phyloP scores from a whole-genome alignment of 2,113 vertebrate genomes.

The Alligator sinensis region DNA sequence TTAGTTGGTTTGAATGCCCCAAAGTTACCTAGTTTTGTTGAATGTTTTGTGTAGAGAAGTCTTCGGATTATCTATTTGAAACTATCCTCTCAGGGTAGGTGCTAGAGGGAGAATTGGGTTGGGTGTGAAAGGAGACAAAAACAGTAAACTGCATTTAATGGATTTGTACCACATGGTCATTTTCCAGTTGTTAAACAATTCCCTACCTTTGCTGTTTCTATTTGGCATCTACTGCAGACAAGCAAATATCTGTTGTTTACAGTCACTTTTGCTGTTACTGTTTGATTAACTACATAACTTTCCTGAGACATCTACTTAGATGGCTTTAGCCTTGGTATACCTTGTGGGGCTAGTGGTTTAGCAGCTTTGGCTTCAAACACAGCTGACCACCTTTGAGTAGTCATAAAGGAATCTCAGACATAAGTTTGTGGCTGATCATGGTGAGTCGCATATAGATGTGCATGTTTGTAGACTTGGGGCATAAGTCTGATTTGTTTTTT shows the following conservation, averaged over 20 bases:
- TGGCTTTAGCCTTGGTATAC: no score
- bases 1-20: not conserved
- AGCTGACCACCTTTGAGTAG: no score
- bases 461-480: not conserved
- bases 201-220: not conserved
- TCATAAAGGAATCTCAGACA: no score
- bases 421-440: not conserved
- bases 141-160: not conserved
- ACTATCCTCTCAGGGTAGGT: not conserved
- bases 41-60: not conserved
- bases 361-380: no score
- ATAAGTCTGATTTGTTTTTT: not conserved
- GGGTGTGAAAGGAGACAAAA: not conserved
- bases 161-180: not conserved
- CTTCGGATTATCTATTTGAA: not conserved
- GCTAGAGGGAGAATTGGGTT: not conserved
- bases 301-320: no score
- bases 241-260: not conserved
- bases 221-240: not conserved
- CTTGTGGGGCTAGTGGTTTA: no score
- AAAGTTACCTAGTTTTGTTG: accelerated
- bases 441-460: accelerated
- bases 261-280: not conserved
- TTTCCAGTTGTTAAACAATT: not conserved
- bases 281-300: not conserved